Evolutionary conservation across 2,113 vertebrate genomes (phyloP), one percentile per base, ranked within the genome.

Genomic region (Malurus alboscapulatus): DNA sequence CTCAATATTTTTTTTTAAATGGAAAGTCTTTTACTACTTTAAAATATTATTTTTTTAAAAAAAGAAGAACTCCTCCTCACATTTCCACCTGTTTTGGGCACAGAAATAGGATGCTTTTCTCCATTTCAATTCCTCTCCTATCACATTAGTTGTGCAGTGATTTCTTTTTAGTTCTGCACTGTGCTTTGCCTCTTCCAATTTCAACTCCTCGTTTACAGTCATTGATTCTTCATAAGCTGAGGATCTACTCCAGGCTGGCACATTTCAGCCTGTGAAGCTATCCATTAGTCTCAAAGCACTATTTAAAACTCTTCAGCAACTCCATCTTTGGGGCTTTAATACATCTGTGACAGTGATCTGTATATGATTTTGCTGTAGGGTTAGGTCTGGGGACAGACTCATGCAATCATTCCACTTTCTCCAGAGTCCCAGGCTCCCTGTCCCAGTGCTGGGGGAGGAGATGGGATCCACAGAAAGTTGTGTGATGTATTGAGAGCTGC

Each of bases 171-270:
- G 95, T 96, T 96, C 94, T 94, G 96, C 95, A 94, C 95, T 74
- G 62, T 90, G 95, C 95, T 94, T 96, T 96, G 91, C 95, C 84
- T 96, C 89, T 96, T 96, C 94, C 95, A 96, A 95, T 96, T 96
- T 96, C 94, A 81, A 77, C 78, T 96, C 54, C 91, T 96, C 73
- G 81, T 93, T 96, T 96, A 96, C 93, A 96, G 96, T 96, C 93
- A 95, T 91, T 96, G 96, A 96, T 94, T 96, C 96, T 91, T 91
- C 95, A 91, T 90, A 90, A 63, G 77, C 89, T 58, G 91, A 89
- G 81, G 62, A 82, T 85, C 95, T 85, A 42, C 93, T 96, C 44
- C 32, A 83, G 82, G 78, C 71, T 93, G 91, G 54, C 89, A 94
- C 81, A 85, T 93, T 92, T 92, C 94, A 86, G 78, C 75, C 84